Percentiles rank a stretch among this genome's conserved stretches.
Conservation (phyloP, 2,113 vertebrate genomes). For the Caretta caretta region DNA sequence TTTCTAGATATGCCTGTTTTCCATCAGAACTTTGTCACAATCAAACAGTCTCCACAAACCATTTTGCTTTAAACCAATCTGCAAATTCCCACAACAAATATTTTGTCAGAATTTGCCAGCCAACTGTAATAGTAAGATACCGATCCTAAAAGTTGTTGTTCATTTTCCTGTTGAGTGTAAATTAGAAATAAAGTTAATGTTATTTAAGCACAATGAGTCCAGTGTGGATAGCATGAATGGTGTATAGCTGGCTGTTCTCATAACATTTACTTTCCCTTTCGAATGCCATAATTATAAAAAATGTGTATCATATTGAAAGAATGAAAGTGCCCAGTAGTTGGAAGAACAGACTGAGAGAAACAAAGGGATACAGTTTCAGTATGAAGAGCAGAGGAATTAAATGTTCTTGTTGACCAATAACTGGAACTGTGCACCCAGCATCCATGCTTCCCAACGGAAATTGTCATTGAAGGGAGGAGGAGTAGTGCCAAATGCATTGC, state of each 20-base stretch:
- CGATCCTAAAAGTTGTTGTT: background rate
- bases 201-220: background rate
- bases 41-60: background rate
- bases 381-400: background rate
- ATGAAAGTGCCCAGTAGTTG: background rate
- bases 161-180: background rate
- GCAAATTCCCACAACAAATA: background rate
- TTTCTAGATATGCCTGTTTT: background rate
- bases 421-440: background rate
- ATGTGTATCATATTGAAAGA: background rate
- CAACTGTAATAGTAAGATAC: background rate
- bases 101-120: background rate
- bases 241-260: background rate
- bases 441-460: background rate
- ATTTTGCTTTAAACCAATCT: background rate
- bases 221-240: background rate
- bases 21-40: background rate
- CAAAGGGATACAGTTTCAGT: background rate
- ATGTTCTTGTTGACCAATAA: conserved; percentile 4
- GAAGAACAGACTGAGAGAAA: conserved; percentile 30
- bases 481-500: background rate
- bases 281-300: background rate
- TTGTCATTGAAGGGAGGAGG: background rate
- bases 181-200: background rate
- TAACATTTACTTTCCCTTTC: background rate